These are phyloP conservation scores for Eupithecia vulgata DNA, from an alignment of 2,888 invertebrate genomes.

Conservation along the genomic window DNA sequence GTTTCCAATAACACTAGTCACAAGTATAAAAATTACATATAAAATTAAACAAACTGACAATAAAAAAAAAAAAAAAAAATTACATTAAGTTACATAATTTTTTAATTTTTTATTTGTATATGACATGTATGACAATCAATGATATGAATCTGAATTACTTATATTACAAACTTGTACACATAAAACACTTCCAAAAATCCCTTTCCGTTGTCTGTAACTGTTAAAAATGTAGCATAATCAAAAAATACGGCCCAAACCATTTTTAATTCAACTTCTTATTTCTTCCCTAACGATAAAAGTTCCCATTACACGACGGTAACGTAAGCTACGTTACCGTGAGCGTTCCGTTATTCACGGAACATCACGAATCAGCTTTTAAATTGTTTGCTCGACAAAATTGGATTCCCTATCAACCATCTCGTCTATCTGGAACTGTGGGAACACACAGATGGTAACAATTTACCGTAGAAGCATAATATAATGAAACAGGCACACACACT, in stretches of 20 bases:
- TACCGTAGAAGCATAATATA: background rate
- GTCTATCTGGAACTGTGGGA: constrained; percentile 24
- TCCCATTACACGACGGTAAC: constrained; percentile 67
- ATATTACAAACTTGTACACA: too few relatives aligned
- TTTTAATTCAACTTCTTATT: constrained; percentile 4
- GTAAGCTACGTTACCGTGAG: constrained; percentile 27
- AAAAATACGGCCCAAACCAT: background rate
- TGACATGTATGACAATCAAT: too few relatives aligned
- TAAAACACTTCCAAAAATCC: background rate
- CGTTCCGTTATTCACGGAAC: constrained; percentile 21
- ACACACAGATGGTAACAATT: constrained; percentile 16
- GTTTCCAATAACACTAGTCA: too few relatives aligned
- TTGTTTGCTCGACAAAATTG: constrained; percentile 52
- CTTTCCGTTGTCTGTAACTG: background rate
- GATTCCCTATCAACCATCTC: constrained; percentile 45
- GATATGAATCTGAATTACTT: too few relatives aligned
- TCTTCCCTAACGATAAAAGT: constrained; percentile 47
- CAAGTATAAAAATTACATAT: too few relatives aligned
- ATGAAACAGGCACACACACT: background rate
- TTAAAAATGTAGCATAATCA: background rate
- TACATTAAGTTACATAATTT: too few relatives aligned
- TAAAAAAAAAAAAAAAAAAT: too few relatives aligned
- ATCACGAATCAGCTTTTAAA: constrained; percentile 27
- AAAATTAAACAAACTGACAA: too few relatives aligned
- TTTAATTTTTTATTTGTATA: too few relatives aligned